A percentile compares a stretch with the other conserved stretches of the same genome.
phyloP scores from a whole-genome alignment of 53 echinoderm and acorn worm genomes.

The Mesocentrotus franciscanus region DNA sequence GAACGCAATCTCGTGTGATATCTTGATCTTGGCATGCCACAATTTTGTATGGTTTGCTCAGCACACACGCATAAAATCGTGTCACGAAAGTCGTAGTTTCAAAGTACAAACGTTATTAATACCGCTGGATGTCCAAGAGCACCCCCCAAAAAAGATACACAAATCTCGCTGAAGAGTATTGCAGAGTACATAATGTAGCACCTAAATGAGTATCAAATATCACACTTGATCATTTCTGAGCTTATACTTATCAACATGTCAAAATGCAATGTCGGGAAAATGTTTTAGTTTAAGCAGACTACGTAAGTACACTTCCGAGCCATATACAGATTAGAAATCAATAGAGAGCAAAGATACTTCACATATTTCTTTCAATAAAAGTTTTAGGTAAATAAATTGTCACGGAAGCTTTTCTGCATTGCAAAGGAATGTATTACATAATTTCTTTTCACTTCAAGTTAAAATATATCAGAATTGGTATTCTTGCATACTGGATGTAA shows the following conservation, averaged over 20 bases:
- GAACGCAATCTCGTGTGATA: slow-evolving; percentile 26
- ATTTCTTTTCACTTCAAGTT: not conserved
- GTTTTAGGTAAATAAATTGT: slow-evolving; percentile 5
- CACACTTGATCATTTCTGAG: not conserved
- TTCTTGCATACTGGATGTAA: too few relatives aligned
- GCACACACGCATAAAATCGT: not conserved
- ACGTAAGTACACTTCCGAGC: not conserved
- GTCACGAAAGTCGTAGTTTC: slow-evolving; percentile 4
- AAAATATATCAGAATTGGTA: not conserved
- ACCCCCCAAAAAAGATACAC: too few relatives aligned
- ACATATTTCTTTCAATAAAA: not conserved
- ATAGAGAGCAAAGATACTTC: not conserved
- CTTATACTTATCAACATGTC: not conserved
- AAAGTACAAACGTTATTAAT: not conserved
- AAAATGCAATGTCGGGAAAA: not conserved
- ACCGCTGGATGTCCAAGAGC: not conserved
- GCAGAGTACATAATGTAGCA: not conserved
- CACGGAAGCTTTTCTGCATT: not conserved
- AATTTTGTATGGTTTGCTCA: not conserved
- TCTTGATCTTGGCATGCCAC: not conserved
- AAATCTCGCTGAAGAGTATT: not conserved
- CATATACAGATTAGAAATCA: not conserved
- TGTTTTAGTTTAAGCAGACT: not conserved
- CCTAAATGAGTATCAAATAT: too few relatives aligned
- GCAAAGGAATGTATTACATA: not conserved